Conservation (phyloP, 1,140 invertebrate genomes). For the Dreissena polymorpha region DNA sequence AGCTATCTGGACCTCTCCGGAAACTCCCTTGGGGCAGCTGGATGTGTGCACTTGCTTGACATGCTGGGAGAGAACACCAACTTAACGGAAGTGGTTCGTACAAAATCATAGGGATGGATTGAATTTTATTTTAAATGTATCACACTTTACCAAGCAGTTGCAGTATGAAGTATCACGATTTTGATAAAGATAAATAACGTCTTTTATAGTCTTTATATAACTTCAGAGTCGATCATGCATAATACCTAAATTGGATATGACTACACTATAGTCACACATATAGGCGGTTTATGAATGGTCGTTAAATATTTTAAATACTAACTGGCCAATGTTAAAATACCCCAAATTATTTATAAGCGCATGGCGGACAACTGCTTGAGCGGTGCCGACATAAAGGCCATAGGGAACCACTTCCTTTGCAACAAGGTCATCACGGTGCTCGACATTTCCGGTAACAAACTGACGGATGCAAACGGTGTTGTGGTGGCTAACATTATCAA, state of each 20-base stretch:
- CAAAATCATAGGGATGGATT: neutral
- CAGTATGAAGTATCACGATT: neutral
- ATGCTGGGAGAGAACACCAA: constrained; percentile 19
- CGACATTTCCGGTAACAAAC: constrained; percentile 46
- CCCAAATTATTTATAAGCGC: neutral
- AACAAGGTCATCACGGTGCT: constrained; percentile 33
- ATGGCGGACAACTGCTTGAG: constrained; percentile 39
- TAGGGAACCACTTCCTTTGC: constrained; percentile 25
- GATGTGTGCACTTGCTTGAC: constrained; percentile 19
- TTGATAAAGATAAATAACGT: too few relatives aligned
- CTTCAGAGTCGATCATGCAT: too few relatives aligned
- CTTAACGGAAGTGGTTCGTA: constrained; percentile 43
- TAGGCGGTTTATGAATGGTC: too few relatives aligned
- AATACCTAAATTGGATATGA: too few relatives aligned
- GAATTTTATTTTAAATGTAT: neutral
- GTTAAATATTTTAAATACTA: too few relatives aligned
- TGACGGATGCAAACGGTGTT: constrained; percentile 27
- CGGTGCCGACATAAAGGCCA: constrained; percentile 10
- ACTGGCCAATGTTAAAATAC: too few relatives aligned
- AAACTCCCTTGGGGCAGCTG: constrained; percentile 24
- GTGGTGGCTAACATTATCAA: constrained; percentile 36
- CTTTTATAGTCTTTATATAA: too few relatives aligned
- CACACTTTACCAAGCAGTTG: neutral
- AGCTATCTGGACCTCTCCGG: constrained; percentile 46
- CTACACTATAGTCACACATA: too few relatives aligned